These are phyloP conservation scores for Lysandra coridon DNA, from an alignment of 2,888 invertebrate genomes.

Conservation along the genomic window DNA sequence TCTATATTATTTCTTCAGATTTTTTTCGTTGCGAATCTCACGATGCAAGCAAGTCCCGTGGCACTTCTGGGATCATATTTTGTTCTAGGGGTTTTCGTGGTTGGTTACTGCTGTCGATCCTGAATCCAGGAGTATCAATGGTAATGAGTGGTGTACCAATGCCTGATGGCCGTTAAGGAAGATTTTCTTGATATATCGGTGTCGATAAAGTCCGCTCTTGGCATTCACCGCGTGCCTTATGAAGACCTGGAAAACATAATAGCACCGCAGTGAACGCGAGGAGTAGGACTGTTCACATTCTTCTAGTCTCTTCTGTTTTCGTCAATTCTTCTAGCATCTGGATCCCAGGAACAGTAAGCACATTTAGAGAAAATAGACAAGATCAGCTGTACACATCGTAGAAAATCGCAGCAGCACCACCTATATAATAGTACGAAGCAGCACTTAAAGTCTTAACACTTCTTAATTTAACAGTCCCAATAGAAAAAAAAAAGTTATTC, in stretches of 20 bases:
- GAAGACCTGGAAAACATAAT: slow-evolving; percentile 88
- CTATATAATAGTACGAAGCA: no score
- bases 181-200: slow-evolving; percentile 37
- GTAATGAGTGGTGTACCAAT: no score
- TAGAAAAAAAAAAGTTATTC: neutral
- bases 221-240: slow-evolving; percentile 99
- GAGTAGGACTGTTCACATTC: slow-evolving; percentile 83
- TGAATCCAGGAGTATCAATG: no score
- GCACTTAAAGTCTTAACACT: neutral
- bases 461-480: neutral
- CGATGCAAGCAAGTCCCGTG: no score
- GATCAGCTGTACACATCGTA: neutral
- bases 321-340: neutral
- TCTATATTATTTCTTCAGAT: no score
- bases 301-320: slow-evolving; percentile 34
- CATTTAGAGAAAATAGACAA: neutral
- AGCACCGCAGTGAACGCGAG: slow-evolving; percentile 98
- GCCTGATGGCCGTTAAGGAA: no score
- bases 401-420: neutral
- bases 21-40: no score
- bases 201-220: slow-evolving; percentile 91
- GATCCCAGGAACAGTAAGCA: neutral
- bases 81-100: no score
- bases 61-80: no score
- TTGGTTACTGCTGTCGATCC: no score